Evolutionary conservation across 2,888 invertebrate genomes (phyloP), one percentile per base, ranked within the genome.

Genomic region (Lasioglossum morio): DNA sequence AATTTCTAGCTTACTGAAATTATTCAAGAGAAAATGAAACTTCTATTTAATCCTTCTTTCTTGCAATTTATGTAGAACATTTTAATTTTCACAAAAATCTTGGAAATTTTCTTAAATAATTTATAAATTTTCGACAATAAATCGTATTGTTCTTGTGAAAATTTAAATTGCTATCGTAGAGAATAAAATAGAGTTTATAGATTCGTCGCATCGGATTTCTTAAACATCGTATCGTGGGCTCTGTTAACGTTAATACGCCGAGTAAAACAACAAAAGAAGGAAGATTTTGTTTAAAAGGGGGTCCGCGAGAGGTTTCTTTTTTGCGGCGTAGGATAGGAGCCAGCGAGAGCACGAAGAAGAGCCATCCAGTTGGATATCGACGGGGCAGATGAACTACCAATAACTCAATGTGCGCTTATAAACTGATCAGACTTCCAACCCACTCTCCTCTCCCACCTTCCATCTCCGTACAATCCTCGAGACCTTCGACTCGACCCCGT

Each of bases 371-470:
- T 91, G 92, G 92, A 93, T 94, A 93, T 93, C 92, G 93, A 92
- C 91, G 91, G 87, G 91, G 92, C 91, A 92, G 93, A 93, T 93
- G 93, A 93, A 93, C 93, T 93, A 93, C 93, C 93, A 93, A 93
- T 93, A 93, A 93, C 93, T 93, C 93, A 93, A 93, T 93, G 93
- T 93, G 92, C 93, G 93, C 93, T 93, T 93, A 93, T 93, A 94
- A 93, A 94, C 93, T 93, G 93, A 93, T 93, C 93, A 93, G 93
- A 94, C 93, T 92, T 90, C 88, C 84, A 85, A 84, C 87, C 88
- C 88, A 82, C 77, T 80, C 87, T 75, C 75, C 73, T 40, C 57
- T 66, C 70, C 79, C 63, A 70, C 75, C 81, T 40, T 43, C 77
- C 73, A 72, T 69, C 40, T 46, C 57, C 81, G 77, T 72, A 69